A percentile compares a stretch with the other conserved stretches of the same genome.
Evolutionary conservation across 1,140 invertebrate species (phyloP).

Genomic region (Venustaconcha ellipsiformis): DNA sequence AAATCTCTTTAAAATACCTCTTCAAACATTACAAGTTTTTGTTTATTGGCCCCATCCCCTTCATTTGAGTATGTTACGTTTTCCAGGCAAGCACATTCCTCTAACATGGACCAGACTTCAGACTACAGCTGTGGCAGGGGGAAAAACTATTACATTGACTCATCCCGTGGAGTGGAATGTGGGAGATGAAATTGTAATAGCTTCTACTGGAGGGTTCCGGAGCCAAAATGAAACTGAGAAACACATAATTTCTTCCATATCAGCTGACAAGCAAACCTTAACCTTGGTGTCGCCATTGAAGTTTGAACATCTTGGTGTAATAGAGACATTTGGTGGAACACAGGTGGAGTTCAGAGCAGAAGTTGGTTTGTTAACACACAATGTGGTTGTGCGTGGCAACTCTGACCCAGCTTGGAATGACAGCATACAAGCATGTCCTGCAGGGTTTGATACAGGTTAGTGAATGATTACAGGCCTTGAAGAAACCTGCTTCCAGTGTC

Average conservation of each 20-base stretch:
- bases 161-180: conserved; percentile 57
- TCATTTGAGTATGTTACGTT: too few species aligned
- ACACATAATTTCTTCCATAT: conserved; percentile 47
- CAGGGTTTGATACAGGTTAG: conserved; percentile 63
- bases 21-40: too few species aligned
- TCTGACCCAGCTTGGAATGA: conserved; percentile 43
- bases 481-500: too few species aligned
- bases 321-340: conserved; percentile 38
- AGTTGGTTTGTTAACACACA: conserved; percentile 59
- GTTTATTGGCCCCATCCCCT: too few species aligned
- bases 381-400: conserved; percentile 58
- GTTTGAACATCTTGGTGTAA: conserved; percentile 44
- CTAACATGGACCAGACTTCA: conserved; percentile 60
- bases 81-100: conserved; percentile 40
- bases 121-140: conserved; percentile 47
- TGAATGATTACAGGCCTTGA: neutral
- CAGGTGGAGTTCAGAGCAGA: conserved; percentile 56
- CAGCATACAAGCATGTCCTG: conserved; percentile 54
- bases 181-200: conserved; percentile 64
- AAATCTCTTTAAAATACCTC: too few species aligned
- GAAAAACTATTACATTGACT: conserved; percentile 38
- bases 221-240: conserved; percentile 60
- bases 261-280: conserved; percentile 45
- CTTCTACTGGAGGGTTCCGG: conserved; percentile 59
- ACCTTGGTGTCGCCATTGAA: conserved; percentile 45